A percentile compares a stretch with the other conserved stretches of the same genome.
phyloP scores from a whole-genome alignment of 2,113 vertebrate genomes.

The Marmota monax region DNA sequence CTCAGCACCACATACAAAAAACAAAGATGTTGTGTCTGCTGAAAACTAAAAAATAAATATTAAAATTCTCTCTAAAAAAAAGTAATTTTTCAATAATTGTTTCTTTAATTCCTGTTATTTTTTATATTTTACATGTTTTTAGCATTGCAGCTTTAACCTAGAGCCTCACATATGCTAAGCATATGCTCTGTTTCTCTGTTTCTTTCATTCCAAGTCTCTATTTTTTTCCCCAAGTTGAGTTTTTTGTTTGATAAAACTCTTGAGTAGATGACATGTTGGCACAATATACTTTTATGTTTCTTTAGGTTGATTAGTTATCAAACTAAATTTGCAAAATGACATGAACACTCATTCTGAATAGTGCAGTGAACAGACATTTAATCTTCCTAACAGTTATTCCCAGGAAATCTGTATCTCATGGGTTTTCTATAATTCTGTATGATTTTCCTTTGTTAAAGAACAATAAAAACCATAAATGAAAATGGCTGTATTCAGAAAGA shows the following conservation, averaged over 20 bases:
- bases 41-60: no score
- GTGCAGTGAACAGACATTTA: conserved; percentile 35
- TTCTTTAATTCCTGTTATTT: not conserved
- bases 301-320: conserved; percentile 71
- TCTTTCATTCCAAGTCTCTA: not conserved
- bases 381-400: conserved; percentile 63
- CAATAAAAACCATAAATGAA: conserved; percentile 58
- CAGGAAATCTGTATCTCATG: conserved; percentile 49
- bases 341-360: conserved; percentile 55
- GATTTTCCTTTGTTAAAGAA: conserved; percentile 68
- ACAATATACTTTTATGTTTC: conserved; percentile 59
- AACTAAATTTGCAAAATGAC: conserved; percentile 73
- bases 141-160: not conserved
- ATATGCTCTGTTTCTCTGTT: not conserved
- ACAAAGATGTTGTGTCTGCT: no score
- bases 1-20: no score
- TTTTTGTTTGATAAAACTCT: conserved; percentile 51
- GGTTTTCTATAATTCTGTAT: conserved; percentile 57
- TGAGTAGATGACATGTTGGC: conserved; percentile 49
- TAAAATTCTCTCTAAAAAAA: no score
- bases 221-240: conserved; percentile 39
- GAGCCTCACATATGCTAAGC: not conserved
- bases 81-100: not conserved
- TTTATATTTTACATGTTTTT: not conserved
- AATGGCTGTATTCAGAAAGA: conserved; percentile 32